Evolutionary conservation across 2,888 invertebrate genomes (phyloP), one percentile per base, ranked within the genome.

Genomic region (Agrenia bidenticulata): DNA sequence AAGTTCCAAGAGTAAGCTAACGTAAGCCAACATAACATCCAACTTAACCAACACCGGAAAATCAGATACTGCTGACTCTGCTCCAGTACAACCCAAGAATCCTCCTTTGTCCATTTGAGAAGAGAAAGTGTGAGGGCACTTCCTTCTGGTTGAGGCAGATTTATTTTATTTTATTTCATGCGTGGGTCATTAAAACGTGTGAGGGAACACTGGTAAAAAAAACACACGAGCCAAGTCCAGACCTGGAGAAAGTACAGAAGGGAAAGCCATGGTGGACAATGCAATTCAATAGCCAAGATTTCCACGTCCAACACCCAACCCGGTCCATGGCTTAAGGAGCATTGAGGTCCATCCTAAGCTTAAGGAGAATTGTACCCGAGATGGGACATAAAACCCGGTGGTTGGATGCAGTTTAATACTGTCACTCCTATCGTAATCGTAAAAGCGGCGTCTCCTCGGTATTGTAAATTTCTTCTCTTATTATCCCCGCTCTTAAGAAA

Each of bases 91-190:
- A 17, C 2, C 4, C 49, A 19, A 49, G 17, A 17, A n/a, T 49
- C 19, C 19, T 17, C n/a, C 45, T 45, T 45, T 17, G 45, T 4
- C 17, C 15, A 45, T 45, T n/a, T 45, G 15, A 45, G 45, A 15
- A 41, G 41, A 21, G 42, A 41, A 55, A 55, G 55, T 55, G 55
- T 26, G 55, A 55, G 26, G 23, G 55, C 55, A 27, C 17, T 55
- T 55, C 55, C 55, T 55, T 55, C 32, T 60, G 21, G 19, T 27
- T 21, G 54, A 23, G 37, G 27, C 49, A 53, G 64, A 64, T 64
- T 64, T 64, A 64, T 64, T 64, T 64, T 64, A 64, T 64, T 64
- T 61, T 64, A 64, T 57, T 57, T 57, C 57, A 21, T 54, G 39
- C 64, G 21, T 27, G 26, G 59, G 57, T 64, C 64, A 64, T 58